A percentile compares a stretch with the other conserved stretches of the same genome.
Evolutionary conservation across 2,888 invertebrate genomes (phyloP).

Genomic region (Lycophotia porphyrea): DNA sequence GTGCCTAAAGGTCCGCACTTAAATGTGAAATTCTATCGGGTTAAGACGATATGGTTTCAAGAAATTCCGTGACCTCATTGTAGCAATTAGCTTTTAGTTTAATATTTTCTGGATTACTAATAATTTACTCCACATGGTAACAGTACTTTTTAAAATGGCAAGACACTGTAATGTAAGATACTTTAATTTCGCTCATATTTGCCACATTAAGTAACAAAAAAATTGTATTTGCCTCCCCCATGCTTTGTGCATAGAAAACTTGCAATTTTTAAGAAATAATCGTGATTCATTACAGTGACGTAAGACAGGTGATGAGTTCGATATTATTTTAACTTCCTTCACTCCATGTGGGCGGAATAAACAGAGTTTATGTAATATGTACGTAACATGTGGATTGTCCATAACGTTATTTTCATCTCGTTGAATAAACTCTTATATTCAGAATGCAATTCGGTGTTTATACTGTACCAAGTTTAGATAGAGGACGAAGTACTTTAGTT

Average conservation of each 20-base stretch:
- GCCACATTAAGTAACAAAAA: neutral
- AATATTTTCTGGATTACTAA: neutral
- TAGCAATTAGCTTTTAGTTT: conserved; percentile 10
- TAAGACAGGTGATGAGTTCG: conserved; percentile 50
- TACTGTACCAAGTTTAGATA: neutral
- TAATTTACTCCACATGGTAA: neutral
- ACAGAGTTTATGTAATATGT: conserved; percentile 25
- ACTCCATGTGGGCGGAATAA: conserved; percentile 53
- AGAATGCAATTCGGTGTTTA: conserved; percentile 7
- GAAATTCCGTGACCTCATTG: conserved; percentile 14
- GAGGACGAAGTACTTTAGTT: neutral
- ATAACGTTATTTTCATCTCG: conserved; percentile 34
- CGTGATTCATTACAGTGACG: conserved; percentile 58
- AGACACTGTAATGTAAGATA: neutral
- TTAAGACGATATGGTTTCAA: conserved; percentile 16
- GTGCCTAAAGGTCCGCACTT: conserved; percentile 39
- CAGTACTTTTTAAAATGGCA: neutral
- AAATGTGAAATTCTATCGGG: conserved; percentile 46
- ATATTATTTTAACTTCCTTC: conserved; percentile 43
- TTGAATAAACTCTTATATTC: conserved; percentile 13
- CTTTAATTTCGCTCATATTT: neutral
- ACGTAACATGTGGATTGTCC: conserved; percentile 14
- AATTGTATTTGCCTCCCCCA: neutral
- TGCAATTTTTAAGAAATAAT: conserved; percentile 1
- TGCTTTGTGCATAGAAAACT: neutral